Evolutionary conservation across 2,888 invertebrate species (phyloP), one percentile per base, ranked within the genome.

Genomic region (Spilosoma lubricipeda): DNA sequence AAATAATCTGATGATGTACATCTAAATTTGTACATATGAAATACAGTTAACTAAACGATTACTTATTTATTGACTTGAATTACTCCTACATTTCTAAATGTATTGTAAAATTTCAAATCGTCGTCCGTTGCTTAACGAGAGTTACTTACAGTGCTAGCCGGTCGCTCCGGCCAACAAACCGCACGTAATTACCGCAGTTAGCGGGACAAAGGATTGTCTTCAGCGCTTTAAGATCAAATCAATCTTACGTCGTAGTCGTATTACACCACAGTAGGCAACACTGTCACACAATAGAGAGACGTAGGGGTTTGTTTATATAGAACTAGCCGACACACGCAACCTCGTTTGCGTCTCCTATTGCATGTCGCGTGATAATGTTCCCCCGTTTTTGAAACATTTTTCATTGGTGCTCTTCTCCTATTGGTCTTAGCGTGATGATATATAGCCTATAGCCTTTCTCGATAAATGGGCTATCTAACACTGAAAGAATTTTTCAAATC

Each of bases 141-240:
- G 82, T 76, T 72, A 67, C 45, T 20, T 11, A 65, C 20, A 73
- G 82, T 70, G 45, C 30, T 69, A 52, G 59, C 80, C 72, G 56
- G 72, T 67, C 56, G 56, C 7, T 69, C 71, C 73, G 76, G 78
- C 70, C 78, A 72, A 75, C 73, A 76, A 76, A 70, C 75, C 72
- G 67, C 73, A 73, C 73, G 77, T 85, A 83, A 85, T 83, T 79
- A 78, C 79, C 70, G 64, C 82, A 79, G 81, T 83, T 79, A 83
- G 70, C 42, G 68, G 67, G 45, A 85, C 85, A 85, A 85, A 81
- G 85, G 81, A 79, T 72, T 74, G 77, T 77, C 83, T 73, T 69
- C 67, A 68, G 70, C 65, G 72, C 59, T 36, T 73, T 66, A 66
- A 70, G 70, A 48, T 36, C 59, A 73, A 66, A 59, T 45, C 59